Evolutionary conservation across 2,797 vertebrate genomes (phyloP), one percentile per base, ranked within the genome.

Genomic region (Petrocephalus schoutedeni): DNA sequence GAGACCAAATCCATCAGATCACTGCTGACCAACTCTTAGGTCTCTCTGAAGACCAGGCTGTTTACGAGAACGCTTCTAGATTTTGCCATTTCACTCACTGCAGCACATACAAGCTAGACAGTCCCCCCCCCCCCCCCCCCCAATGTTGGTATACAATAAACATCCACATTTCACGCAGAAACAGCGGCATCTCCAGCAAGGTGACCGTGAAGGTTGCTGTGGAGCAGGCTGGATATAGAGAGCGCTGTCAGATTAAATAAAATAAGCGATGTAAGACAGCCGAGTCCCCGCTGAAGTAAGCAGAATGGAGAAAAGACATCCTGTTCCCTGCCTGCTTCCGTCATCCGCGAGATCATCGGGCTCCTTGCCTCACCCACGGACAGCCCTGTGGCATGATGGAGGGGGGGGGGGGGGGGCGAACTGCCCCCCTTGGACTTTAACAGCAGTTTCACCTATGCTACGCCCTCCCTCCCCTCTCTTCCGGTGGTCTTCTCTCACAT

Each of bases 321-420:
- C 56, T 86, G 84, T 86, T 86, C 84, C 56, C 84, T 86, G 82
- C 21, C 82, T 54, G 49, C n/a, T n/a, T 23, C 6, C 21, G 53
- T 28, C 82, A 84, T n/a, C 23, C 49, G 12, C 6, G 19, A 16
- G 7, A 12, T 84, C 51, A n/a, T 56, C 23, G 4, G 84, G 53
- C 84, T 36, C 12, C 53, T 86, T 16, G 16, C 28, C 19, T 86
- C 56, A 28, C 56, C 84, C 84, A 86, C 84, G 14, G 84, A 8
- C 14, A 41, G 84, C 56, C 53, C 56, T 3, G 12, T 85, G 53
- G 23, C 84, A 59, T 58, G 7, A 21, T 36, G 1, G 7, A 1
- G 28, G 32, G 10, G 61, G 21, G 61, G 10, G 61, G 21, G 61
- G 61, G 71, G 36, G 71, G 16, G 4, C 7, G 23, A 84, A 23